Base-by-base conservation (phyloP, 2,797 vertebrate species). In the Lacerta viridis region DNA sequence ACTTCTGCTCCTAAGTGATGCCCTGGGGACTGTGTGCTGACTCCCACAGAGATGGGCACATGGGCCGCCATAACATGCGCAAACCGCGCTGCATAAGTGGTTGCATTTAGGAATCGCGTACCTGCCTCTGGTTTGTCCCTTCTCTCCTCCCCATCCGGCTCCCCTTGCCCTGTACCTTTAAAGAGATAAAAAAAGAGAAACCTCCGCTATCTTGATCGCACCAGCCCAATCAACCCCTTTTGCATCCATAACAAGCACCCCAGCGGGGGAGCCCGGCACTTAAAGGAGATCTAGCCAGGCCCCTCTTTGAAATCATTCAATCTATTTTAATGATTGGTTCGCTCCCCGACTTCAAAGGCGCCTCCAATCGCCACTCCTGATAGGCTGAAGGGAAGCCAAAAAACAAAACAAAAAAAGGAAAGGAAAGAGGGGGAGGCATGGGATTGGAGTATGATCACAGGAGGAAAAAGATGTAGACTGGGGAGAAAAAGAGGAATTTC, bases 161-260 rank as follows among this genome's bases (percentile, higher is more conserved):
- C 94, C 92, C 89, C 95, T 97, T 94, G 94, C 83, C 0, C 82
- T 7, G 85, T 6, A 39, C 79, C 87, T 86, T 82, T 86, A 78
- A 87, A 86, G 79, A 86, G 90, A 85, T 86, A 83, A 89, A 87
- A n/a, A n/a, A 88, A 43, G 72, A 79, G 59, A 43, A 78, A 25
- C 68, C 74, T 43, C 50, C 75, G 39, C 69, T 68, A 29, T 85
- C 83, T 66, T 25, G 88, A 66, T 85, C 5, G 72, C 87, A 80
- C 77, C 72, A 90, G 83, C 84, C 84, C 86, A 29, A 86, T 80
- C 74, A 69, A 59, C 68, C 94, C 88, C 96, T 93, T 96, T 95
- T 97, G 97, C 97, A 97, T 95, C 96, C 95, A 93, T 95, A 95
- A 97, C 97, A 97, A 96, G 97, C 97, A 95, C 97, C 97, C 96